Evolutionary conservation across 2,797 vertebrate species (phyloP).

Genomic region (Myioborus melanocephalus): DNA sequence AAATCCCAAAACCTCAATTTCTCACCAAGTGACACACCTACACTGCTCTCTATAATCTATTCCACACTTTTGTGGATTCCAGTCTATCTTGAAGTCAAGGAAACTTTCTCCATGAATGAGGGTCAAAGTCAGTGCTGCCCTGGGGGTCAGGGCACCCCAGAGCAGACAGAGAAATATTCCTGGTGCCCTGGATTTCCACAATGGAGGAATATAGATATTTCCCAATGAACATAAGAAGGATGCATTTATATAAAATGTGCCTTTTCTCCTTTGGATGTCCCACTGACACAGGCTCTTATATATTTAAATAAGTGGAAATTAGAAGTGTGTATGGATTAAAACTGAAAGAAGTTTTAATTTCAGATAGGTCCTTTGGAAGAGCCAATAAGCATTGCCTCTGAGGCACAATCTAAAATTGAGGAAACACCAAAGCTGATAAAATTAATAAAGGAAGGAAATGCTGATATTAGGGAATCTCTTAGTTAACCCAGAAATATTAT

Average conservation of each 20-base stretch:
- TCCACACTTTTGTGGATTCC: no score
- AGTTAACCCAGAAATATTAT: neutral
- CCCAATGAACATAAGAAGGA: fast-evolving
- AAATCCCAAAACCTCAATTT: no score
- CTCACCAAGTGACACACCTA: no score
- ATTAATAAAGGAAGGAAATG: neutral
- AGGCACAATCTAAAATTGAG: neutral
- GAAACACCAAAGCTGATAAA: neutral
- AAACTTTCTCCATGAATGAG: no score
- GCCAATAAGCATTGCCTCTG: neutral
- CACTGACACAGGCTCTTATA: neutral
- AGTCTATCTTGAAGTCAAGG: no score
- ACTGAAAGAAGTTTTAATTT: neutral
- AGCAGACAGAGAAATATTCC: no score
- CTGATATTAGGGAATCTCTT: neutral
- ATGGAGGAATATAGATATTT: neutral
- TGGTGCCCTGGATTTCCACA: no score
- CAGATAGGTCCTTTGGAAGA: neutral
- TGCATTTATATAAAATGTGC: neutral
- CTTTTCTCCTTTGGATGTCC: neutral
- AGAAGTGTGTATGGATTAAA: neutral
- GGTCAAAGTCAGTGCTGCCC: no score
- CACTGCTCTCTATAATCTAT: no score
- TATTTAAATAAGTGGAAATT: neutral
- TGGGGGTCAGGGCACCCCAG: no score